Evolutionary conservation across 2,113 vertebrate genomes (phyloP).

Genomic region (Anhinga rufa): DNA sequence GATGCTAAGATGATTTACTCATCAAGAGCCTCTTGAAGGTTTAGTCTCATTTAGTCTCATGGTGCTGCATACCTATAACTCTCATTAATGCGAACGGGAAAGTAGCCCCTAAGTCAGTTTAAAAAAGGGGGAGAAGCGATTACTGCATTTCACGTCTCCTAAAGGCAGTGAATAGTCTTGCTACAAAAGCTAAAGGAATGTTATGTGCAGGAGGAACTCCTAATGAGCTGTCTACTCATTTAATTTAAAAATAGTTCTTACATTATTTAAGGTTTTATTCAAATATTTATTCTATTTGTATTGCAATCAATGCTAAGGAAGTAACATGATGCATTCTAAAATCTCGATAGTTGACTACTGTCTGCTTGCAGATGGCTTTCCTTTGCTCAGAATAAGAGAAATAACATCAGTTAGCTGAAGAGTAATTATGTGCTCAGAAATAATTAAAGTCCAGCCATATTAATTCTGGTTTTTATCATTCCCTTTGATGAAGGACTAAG

Average conservation of each 20-base stretch:
- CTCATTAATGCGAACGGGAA: constrained; percentile 65
- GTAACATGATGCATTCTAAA: background rate
- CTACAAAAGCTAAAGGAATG: background rate
- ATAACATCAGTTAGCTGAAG: constrained; percentile 40
- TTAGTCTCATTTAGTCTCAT: constrained; percentile 11
- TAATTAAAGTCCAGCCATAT: constrained; percentile 62
- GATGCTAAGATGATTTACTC: constrained; percentile 45
- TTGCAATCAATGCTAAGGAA: background rate
- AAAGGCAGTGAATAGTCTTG: constrained; percentile 33
- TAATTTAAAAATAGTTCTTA: constrained; percentile 1
- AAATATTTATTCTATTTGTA: constrained; percentile 12
- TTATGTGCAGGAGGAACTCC: background rate
- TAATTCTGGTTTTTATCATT: constrained; percentile 66
- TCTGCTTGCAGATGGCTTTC: background rate
- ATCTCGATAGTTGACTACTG: background rate
- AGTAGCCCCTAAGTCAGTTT: constrained; percentile 49
- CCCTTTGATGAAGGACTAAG: constrained; percentile 69
- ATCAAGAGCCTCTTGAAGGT: background rate
- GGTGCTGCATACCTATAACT: constrained; percentile 30
- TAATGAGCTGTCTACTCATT: background rate
- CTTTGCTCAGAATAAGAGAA: background rate
- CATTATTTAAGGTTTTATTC: constrained; percentile 48
- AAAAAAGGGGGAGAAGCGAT: constrained; percentile 29
- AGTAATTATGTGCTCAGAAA: constrained; percentile 67
- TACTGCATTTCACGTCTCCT: constrained; percentile 42